Evolutionary conservation across 2,888 invertebrate species (phyloP), one percentile per base, ranked within the genome.

Genomic region (Adelognathus sp.): DNA sequence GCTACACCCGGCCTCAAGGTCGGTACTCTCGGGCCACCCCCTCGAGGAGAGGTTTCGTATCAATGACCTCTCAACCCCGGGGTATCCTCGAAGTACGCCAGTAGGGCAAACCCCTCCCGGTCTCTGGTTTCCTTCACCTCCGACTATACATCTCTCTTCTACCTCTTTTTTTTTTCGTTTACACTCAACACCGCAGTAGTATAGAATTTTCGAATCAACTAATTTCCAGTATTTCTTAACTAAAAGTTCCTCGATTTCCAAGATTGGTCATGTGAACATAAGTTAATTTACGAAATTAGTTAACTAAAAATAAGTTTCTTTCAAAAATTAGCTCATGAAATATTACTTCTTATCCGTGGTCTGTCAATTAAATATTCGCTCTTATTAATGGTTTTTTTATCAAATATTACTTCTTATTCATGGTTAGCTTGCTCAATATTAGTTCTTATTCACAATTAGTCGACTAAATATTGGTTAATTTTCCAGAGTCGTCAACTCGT

Each of bases 31-130:
- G 81, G 80, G 81, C 86, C 86, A 84, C 87, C 84, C 84, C 84
- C 83, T 76, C 79, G 72, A 64, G 70, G 52, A 39, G 39, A n/a
- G n/a, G n/a, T n/a, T 64, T 74, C 76, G 88, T 88, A 89, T 88
- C 90, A 89, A 89, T 88, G 88, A 89, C 89, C 89, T 85, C 87
- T 83, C 87, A 85, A 88, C 88, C 88, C 89, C 84, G 73, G 71
- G 64, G 64, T 72, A 61, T 56, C 76, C 60, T 72, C 84, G 85
- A 87, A 88, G 88, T 90, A 86, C 90, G 90, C 86, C 89, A 91
- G 88, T 88, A 87, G 88, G 89, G 85, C 90, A 88, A 72, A 81
- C 85, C 83, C 87, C 82, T 82, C 83, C 83, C 82, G 60, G 44
- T 63, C 50, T 58, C 52, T 52, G 75, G 44, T 61, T 67, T 64